Evolutionary conservation across 2,797 vertebrate species (phyloP).

Genomic region (Chelmon rostratus): DNA sequence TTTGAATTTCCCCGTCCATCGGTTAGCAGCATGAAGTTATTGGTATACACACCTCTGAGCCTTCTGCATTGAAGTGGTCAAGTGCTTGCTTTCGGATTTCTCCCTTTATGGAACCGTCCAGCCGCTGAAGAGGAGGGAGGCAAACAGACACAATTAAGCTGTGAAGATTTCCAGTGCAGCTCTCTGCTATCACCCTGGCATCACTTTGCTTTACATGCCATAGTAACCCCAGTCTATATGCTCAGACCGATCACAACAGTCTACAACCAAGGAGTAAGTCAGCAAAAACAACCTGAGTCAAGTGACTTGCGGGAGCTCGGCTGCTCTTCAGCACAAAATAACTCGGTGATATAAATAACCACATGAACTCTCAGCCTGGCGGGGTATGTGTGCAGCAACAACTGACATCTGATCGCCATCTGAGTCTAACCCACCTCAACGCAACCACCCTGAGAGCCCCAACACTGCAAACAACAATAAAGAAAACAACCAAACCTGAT

Average conservation of each 20-base stretch:
- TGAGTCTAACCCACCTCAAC: constrained; percentile 33
- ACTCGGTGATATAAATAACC: constrained; percentile 90
- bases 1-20: too few species aligned
- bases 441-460: constrained; percentile 24
- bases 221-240: background rate
- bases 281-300: constrained; percentile 53
- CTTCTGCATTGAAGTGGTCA: constrained; percentile 99
- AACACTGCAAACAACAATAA: constrained; percentile 42
- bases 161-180: constrained; percentile 11
- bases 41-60: constrained; percentile 92
- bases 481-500: constrained; percentile 14
- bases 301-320: constrained; percentile 56
- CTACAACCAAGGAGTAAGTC: constrained; percentile 24
- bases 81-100: constrained; percentile 98
- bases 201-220: constrained; percentile 24
- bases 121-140: constrained; percentile 84
- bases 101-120: constrained; percentile 99
- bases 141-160: constrained; percentile 26
- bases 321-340: constrained; percentile 83
- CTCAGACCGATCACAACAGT: constrained; percentile 16
- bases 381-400: constrained; percentile 62
- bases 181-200: constrained; percentile 3
- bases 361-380: constrained; percentile 62
- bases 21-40: background rate
- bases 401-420: constrained; percentile 71